Conservation (phyloP, 1,140 invertebrate genomes). For the Pygmarrhopalites habei region DNA sequence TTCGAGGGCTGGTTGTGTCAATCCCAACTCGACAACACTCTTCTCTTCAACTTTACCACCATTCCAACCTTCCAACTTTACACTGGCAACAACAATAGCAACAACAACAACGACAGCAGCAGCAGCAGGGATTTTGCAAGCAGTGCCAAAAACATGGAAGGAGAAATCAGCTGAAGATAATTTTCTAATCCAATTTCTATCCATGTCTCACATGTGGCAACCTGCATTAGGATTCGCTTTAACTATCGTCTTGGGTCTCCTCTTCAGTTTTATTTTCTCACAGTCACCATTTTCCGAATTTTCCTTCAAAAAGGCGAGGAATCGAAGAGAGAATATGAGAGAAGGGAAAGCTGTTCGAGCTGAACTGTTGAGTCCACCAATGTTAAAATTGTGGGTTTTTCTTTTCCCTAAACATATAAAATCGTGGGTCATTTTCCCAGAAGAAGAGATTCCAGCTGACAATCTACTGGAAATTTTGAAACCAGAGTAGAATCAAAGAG, state of each 20-base stretch:
- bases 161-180: constrained; percentile 29
- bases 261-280: constrained; percentile 14
- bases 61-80: no score
- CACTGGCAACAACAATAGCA: neutral
- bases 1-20: neutral
- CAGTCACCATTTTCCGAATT: no score
- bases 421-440: no score
- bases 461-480: no score
- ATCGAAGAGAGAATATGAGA: neutral
- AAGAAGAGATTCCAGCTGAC: no score
- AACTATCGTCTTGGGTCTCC: constrained; percentile 21
- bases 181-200: constrained; percentile 17
- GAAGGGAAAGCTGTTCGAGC: neutral
- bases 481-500: no score
- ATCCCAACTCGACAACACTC: no score
- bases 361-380: neutral
- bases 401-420: no score
- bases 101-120: no score
- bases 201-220: constrained; percentile 30
- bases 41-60: no score
- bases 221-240: constrained; percentile 13
- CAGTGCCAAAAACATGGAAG: neutral
- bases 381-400: neutral
- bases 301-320: no score
- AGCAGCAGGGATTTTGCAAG: no score